These are phyloP conservation scores for Zelleria hepariella DNA, from an alignment of 2,888 invertebrate genomes.

Conservation along the genomic window DNA sequence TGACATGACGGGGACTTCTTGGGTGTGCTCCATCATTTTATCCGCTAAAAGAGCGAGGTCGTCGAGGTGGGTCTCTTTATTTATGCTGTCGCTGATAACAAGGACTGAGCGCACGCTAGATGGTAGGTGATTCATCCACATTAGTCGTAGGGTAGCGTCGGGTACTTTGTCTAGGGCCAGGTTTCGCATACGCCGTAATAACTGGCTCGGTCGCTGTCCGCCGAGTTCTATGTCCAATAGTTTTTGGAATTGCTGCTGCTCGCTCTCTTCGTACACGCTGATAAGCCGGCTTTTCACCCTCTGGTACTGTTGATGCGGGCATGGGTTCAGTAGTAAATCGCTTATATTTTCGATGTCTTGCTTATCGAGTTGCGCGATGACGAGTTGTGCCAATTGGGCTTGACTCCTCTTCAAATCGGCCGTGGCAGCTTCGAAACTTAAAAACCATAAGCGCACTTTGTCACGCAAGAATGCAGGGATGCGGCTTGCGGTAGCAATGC, in stretches of 20 bases:
- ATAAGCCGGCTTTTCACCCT: not conserved
- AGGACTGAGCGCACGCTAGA: too few species aligned
- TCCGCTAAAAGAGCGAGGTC: not conserved
- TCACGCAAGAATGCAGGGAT: slow-evolving; percentile 8
- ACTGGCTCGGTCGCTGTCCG: not conserved
- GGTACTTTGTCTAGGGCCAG: not conserved
- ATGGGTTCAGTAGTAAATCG: slow-evolving; percentile 10
- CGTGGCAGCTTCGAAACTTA: slow-evolving; percentile 9
- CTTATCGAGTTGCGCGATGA: slow-evolving; percentile 13
- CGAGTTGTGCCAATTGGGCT: slow-evolving; percentile 12
- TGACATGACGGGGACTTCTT: not conserved
- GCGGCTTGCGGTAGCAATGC: slow-evolving; percentile 1
- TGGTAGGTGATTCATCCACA: too few species aligned
- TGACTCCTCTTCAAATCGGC: slow-evolving; percentile 5
- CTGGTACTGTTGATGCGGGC: not conserved
- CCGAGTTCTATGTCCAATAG: not conserved
- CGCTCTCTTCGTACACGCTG: not conserved
- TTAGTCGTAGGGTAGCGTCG: too few species aligned
- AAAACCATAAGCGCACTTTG: slow-evolving; percentile 7
- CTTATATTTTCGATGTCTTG: slow-evolving; percentile 14
- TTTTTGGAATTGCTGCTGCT: not conserved
- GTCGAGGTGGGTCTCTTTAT: not conserved
- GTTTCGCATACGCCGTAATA: not conserved
- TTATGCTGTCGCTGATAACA: too few species aligned
- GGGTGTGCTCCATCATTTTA: not conserved